phyloP scores from a whole-genome alignment of 2,797 vertebrate species.

The Microchirus variegatus region DNA sequence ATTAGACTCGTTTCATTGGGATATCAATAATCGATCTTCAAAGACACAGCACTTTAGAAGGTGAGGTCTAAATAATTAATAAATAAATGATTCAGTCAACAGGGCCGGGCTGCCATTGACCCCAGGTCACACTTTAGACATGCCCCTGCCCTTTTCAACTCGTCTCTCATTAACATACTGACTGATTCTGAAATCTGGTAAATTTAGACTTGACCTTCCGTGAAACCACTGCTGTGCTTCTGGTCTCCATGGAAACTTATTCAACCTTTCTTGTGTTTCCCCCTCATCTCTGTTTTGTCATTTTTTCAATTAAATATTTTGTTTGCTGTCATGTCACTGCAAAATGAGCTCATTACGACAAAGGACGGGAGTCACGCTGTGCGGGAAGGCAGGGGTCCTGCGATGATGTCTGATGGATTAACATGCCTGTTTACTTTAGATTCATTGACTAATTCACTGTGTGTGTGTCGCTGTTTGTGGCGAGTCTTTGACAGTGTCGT shows the following conservation, averaged over 20 bases:
- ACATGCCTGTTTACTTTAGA: constrained; percentile 74
- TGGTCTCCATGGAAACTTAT: constrained; percentile 50
- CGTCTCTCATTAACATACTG: constrained; percentile 3
- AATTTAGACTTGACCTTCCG: constrained; percentile 17
- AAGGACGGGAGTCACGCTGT: constrained; percentile 56
- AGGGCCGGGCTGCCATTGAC: too few relatives aligned
- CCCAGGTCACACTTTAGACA: too few relatives aligned
- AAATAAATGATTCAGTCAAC: too few relatives aligned
- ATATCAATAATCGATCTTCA: too few relatives aligned
- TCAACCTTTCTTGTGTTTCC: constrained; percentile 24
- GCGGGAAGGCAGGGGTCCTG: constrained; percentile 67
- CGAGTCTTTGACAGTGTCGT: constrained; percentile 61
- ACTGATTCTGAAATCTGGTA: constrained; percentile 27
- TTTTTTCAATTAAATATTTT: constrained; percentile 61
- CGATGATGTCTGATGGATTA: constrained; percentile 75
- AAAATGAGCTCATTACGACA: constrained; percentile 80
- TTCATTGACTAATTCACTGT: constrained; percentile 73
- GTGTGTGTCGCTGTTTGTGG: constrained; percentile 49
- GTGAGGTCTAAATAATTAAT: too few relatives aligned
- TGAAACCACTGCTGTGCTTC: constrained; percentile 11
- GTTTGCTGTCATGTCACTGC: constrained; percentile 69
- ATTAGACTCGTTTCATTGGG: too few relatives aligned
- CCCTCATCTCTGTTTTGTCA: constrained; percentile 26
- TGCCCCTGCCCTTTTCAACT: constrained; percentile 4
- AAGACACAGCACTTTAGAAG: too few relatives aligned